Evolutionary conservation across 2,113 vertebrate species (phyloP), one percentile per base, ranked within the genome.

Genomic region (Neotoma lepida): DNA sequence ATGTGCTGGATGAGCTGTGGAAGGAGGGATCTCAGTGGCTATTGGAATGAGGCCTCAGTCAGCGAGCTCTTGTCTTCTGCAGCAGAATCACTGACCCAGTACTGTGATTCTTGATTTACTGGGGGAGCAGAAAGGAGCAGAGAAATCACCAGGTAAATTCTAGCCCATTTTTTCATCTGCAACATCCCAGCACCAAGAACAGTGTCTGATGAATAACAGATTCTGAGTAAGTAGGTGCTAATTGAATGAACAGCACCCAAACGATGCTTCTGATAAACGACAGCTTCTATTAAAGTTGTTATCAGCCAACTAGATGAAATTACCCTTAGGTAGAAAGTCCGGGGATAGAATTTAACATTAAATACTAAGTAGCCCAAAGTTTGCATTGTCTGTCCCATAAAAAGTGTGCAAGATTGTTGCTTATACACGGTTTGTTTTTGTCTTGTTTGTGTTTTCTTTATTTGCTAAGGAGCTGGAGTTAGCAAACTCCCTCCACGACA

Each of bases 1-100:
- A 6, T 44, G 14, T 0, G 0, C 24, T 41, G 15, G 26, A 44
- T 30, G n/a, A 7, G 14, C 56, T 41, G 13, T 0, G 7, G 56
- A n/a, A 61, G 39, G n/a, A 39, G n/a, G 22, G n/a, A 15, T 14
- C 14, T 26, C n/a, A 41, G 54, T 41, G 51, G n/a, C 24, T 82
- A 56, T 18, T 61, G n/a, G 14, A 2, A 14, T 0, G 26, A 39
- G 14, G n/a, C 24, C n/a, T 63, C 24, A 17, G 54, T 41, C 7
- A 4, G 22, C 41, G 54, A 4, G 24, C 6, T 39, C n/a, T 28
- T 15, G 6, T 28, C 24, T 61, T 41, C 54, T 61, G n/a, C n/a
- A 28, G 80, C 54, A 82, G 14, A 82, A 41, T 58, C n/a, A 30
- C 80, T 41, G 14, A 22, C 24, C n/a, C 33, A 68, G 8, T 15